Conservation (phyloP, 2,797 vertebrate genomes). For the Enteromius mattozi region DNA sequence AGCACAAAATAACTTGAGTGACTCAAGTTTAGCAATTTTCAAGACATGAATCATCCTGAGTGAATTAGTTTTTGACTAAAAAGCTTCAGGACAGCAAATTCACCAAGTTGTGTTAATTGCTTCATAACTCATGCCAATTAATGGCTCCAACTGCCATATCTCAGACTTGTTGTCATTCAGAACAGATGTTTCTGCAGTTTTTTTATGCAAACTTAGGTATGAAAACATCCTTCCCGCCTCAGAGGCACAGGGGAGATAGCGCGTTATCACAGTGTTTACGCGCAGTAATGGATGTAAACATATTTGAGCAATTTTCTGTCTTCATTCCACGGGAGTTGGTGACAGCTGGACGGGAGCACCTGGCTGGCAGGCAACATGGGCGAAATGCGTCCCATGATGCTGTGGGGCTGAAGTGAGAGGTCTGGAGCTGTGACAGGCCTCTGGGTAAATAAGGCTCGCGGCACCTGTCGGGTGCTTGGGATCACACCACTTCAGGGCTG, state of each 20-base stretch:
- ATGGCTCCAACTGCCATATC: conserved; percentile 24
- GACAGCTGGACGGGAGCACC: conserved; percentile 80
- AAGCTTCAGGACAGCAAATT: conserved; percentile 41
- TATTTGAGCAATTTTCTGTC: conserved; percentile 52
- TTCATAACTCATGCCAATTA: conserved; percentile 48
- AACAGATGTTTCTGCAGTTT: conserved; percentile 49
- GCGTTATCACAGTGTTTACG: conserved; percentile 40
- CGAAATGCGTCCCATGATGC: conserved; percentile 73
- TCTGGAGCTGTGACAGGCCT: conserved; percentile 72
- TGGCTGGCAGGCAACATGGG: conserved; percentile 74
- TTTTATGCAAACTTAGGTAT: conserved; percentile 32
- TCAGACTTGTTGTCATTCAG: conserved; percentile 41
- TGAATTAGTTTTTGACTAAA: conserved; percentile 26
- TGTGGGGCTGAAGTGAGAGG: conserved; percentile 71
- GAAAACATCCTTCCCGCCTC: conserved; percentile 33
- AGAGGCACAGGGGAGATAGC: conserved; percentile 41
- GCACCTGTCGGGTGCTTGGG: conserved; percentile 70
- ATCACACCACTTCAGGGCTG: conserved; percentile 73
- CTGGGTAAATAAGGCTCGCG: conserved; percentile 74
- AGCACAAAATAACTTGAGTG: conserved; percentile 4
- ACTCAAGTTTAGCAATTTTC: conserved; percentile 27
- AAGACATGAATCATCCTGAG: conserved; percentile 33
- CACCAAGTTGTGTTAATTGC: conserved; percentile 31
- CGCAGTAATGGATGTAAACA: conserved; percentile 48
- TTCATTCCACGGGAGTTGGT: conserved; percentile 51